These are phyloP conservation scores for Gibbula magus DNA, from an alignment of 2,888 invertebrate genomes.

Conservation along the genomic window DNA sequence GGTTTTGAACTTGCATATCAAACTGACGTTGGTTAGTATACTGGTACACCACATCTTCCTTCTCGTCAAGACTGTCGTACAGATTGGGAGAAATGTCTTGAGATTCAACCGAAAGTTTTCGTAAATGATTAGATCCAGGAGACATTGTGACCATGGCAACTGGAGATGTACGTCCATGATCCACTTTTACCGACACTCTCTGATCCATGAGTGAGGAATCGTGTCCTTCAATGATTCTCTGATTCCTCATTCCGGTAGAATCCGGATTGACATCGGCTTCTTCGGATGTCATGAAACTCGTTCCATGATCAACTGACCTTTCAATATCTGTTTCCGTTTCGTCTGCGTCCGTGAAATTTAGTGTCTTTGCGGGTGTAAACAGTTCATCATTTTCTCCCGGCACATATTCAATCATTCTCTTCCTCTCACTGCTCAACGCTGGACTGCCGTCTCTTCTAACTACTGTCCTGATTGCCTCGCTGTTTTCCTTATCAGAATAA, in stretches of 20 bases:
- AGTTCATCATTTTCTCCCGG: conserved; percentile 33
- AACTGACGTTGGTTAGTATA: background rate
- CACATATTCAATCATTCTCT: conserved; percentile 18
- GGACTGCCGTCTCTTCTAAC: conserved; percentile 19
- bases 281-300: background rate
- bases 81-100: conserved; percentile 32
- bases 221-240: conserved; percentile 49
- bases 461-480: background rate
- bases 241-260: conserved; percentile 23
- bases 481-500: background rate
- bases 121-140: background rate
- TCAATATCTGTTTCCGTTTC: conserved; percentile 31
- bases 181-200: conserved; percentile 23
- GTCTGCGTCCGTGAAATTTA: conserved; percentile 42
- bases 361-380: conserved; percentile 41
- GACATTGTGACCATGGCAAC: conserved; percentile 28
- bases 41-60: conserved; percentile 27
- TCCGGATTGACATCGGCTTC: conserved; percentile 13
- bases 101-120: conserved; percentile 29
- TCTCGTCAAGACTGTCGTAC: conserved; percentile 47
- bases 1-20: background rate
- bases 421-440: conserved; percentile 9
- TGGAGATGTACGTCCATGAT: conserved; percentile 36
- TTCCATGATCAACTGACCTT: background rate
- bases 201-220: conserved; percentile 41